phyloP scores from a whole-genome alignment of 1,140 invertebrate species.

The Drosophila simulans region DNA sequence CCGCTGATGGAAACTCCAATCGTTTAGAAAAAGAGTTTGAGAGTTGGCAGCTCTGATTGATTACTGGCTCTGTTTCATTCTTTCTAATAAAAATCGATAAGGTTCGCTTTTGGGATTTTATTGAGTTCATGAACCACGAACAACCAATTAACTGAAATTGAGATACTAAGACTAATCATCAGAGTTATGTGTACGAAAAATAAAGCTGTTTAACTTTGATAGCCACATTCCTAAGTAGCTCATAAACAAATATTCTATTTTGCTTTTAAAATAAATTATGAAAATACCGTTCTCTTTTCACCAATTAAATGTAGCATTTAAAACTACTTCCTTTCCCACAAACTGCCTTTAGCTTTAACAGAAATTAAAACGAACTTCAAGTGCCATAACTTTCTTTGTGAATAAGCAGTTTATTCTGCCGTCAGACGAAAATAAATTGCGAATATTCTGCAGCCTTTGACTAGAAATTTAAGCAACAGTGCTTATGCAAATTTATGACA shows the following conservation, averaged over 20 bases:
- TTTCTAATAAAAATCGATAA: background rate
- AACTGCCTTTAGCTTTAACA: too few species aligned
- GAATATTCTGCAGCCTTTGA: slow-evolving; percentile 24
- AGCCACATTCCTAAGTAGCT: too few species aligned
- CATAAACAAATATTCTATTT: too few species aligned
- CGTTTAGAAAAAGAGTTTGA: slow-evolving; percentile 26
- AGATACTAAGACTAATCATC: background rate
- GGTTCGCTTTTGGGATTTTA: background rate
- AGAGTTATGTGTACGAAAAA: too few species aligned
- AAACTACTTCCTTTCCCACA: too few species aligned
- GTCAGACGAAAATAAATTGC: slow-evolving; percentile 9
- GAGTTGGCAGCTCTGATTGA: slow-evolving; percentile 17
- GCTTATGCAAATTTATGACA: slow-evolving; percentile 71
- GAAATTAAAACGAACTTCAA: background rate
- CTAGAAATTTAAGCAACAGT: slow-evolving; percentile 24
- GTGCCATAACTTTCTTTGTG: background rate
- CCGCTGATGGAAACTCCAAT: slow-evolving; percentile 22
- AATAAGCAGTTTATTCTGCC: background rate
- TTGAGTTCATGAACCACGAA: background rate
- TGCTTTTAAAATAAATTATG: too few species aligned
- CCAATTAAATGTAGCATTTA: too few species aligned
- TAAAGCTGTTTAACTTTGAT: too few species aligned
- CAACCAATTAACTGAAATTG: background rate
- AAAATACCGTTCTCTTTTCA: background rate
- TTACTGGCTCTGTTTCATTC: background rate